Base-by-base conservation (phyloP, 2,888 invertebrate genomes). In the Scaptomyza parva region DNA sequence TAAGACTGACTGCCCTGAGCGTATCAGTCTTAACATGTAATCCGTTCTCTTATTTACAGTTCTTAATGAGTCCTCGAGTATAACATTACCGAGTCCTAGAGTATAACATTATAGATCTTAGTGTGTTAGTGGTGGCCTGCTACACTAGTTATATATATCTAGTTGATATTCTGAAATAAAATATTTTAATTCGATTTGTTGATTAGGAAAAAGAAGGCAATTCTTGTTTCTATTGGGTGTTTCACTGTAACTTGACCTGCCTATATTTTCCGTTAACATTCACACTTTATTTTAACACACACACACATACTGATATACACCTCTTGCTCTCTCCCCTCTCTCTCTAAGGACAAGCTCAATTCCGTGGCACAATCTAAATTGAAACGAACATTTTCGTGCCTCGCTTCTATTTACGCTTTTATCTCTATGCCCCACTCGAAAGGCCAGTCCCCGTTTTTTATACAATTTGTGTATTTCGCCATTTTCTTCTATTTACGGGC, bases 351-450 rank as follows among this genome's bases (percentile, higher is more conserved):
- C 73, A 47, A 47, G 47, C 62, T 44, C 55, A 61, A 70, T 59
- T 61, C 73, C n/a, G n/a, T 60, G 66, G 55, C 70, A 80, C 70
- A 80, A 79, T 78, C 77, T 74, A 51, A 59, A 73, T 72, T 59
- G 59, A 43, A 57, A 55, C 52, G 55, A 70, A 69, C 72, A 70
- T 68, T 87, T 87, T 82, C 84, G 86, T 84, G 84, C 69, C 66
- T 55, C 64, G 69, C 70, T 84, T 86, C 86, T 87, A 85, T 84
- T 87, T 87, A 79, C 75, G 86, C 86, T 82, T 81, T 83, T 87
- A 87, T 87, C 82, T 80, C 60, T 77, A 55, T 70, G 77, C 57
- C 78, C 64, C 84, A 76, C 73, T 70, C 70, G 67, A 61, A 58
- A 64, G 35, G 43, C 33, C n/a, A n/a, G 35, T 48, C 35, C 35